Base-by-base conservation (phyloP, 2,888 invertebrate species). In the Nephrotoma guestfalica region DNA sequence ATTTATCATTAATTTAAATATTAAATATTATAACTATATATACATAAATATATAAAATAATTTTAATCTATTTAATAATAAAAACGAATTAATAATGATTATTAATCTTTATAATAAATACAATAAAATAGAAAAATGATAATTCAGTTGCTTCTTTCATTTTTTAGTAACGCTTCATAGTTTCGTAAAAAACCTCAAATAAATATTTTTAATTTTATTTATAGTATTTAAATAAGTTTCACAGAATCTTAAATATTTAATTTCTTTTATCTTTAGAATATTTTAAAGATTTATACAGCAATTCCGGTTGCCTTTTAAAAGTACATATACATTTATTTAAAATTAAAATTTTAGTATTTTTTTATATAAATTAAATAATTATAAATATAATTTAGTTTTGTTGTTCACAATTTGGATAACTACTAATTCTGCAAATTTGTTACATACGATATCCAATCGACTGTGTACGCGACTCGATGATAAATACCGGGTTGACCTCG, bases 401-500 rank as follows among this genome's bases (percentile, higher is more conserved):
- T 57, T 57, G 51, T 4, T 6, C 15, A 57, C 51, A 57, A 57
- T 15, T 57, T 15, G 51, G 6, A 15, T 15, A 15, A 57, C 30
- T 57, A 30, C 71, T 71, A 71, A 30, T 85, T 43, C 40, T 86
- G 85, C 86, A 91, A 89, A 87, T 91, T 91, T 84, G 91, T 93
- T 0, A 94, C 94, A 88, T 94, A 94, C 87, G 94, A 94, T 89
- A 98, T 97, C 98, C 98, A 98, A 91, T 98, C 98, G 6, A 97
- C 97, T 0, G 98, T 98, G 90, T 97, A 96, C 0, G 97, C 96
- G 6, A 97, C 97, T 88, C 97, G 93, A 91, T 98, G 98, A 92
- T 98, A 98, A 89, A 98, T 98, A 86, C 98, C 98, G 0, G 98
- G 98, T 90, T 98, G 98, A 18, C 97, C 97, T 15, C 97, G 94